Evolutionary conservation across 1,140 invertebrate species (phyloP).

Genomic region (Drosophila elegans): DNA sequence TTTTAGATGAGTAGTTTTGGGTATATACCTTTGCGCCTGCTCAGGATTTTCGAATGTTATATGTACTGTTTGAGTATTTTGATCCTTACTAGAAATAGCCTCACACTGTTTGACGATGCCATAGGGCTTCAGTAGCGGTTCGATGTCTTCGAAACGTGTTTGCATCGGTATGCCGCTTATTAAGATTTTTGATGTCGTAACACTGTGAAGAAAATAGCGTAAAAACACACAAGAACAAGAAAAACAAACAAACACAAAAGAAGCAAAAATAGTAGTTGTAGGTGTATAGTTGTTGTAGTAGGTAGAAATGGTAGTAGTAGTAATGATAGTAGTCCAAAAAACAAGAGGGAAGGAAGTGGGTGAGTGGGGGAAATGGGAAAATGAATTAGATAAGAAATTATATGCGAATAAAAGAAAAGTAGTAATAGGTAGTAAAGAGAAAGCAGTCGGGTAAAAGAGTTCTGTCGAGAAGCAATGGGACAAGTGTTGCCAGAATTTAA

Average conservation of each 20-base stretch:
- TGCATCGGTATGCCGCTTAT: constrained; percentile 94
- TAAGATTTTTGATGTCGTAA: constrained; percentile 91
- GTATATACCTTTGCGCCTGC: constrained; percentile 94
- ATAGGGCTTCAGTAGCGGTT: constrained; percentile 91
- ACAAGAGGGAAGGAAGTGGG: background rate
- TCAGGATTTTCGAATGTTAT: constrained; percentile 95
- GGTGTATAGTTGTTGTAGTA: constrained; percentile 10
- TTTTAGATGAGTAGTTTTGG: constrained; percentile 17
- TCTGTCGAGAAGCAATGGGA: background rate
- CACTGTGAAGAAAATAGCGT: constrained; percentile 86
- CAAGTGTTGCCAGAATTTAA: constrained; percentile 2
- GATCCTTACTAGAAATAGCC: constrained; percentile 92
- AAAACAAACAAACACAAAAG: constrained; percentile 43
- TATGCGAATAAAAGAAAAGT: constrained; percentile 19
- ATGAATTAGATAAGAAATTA: constrained; percentile 12
- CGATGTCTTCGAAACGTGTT: constrained; percentile 93
- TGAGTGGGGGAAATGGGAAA: constrained; percentile 9
- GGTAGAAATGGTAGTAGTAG: constrained; percentile 13
- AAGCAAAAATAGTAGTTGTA: constrained; percentile 44
- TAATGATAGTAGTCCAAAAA: constrained; percentile 19
- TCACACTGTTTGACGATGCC: constrained; percentile 94
- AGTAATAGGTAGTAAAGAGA: constrained; percentile 8
- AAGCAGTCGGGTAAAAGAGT: constrained; percentile 18
- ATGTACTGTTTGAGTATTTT: constrained; percentile 91
- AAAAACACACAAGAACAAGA: constrained; percentile 76